Percentiles rank a stretch among this genome's conserved stretches.
These are phyloP conservation scores for Matsumyia berberina DNA, from an alignment of 2,888 invertebrate species.

Conservation along the genomic window DNA sequence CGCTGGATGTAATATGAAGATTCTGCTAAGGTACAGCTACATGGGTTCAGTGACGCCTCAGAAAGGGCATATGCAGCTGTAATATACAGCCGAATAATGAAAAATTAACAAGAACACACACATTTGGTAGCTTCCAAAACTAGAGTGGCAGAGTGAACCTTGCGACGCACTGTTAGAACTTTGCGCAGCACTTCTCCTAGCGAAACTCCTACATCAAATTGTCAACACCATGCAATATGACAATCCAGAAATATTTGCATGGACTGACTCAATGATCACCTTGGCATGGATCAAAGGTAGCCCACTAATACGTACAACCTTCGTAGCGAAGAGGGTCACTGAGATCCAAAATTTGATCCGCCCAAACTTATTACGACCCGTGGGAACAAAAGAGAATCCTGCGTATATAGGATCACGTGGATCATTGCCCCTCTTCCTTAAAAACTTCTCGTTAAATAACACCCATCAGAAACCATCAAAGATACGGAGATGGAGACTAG, in stretches of 20 bases:
- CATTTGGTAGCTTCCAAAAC: not conserved
- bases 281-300: not conserved
- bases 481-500: not conserved
- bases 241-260: not conserved
- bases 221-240: not conserved
- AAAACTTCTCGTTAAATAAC: slow-evolving; percentile 1
- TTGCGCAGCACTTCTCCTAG: not conserved
- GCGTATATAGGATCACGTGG: slow-evolving; percentile 9
- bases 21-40: too few relatives aligned
- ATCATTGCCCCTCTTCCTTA: not conserved
- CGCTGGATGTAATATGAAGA: too few relatives aligned
- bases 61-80: too few relatives aligned
- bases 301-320: not conserved
- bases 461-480: too few relatives aligned
- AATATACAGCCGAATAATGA: not conserved
- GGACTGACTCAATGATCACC: slow-evolving; percentile 2
- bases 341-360: not conserved
- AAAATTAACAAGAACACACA: not conserved
- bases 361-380: too few relatives aligned
- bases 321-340: not conserved
- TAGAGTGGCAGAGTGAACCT: too few relatives aligned
- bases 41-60: too few relatives aligned
- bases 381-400: slow-evolving; percentile 6
- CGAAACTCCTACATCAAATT: not conserved
- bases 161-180: not conserved